Conservation (phyloP, 2,113 vertebrate genomes). For the Pseudois nayaur region DNA sequence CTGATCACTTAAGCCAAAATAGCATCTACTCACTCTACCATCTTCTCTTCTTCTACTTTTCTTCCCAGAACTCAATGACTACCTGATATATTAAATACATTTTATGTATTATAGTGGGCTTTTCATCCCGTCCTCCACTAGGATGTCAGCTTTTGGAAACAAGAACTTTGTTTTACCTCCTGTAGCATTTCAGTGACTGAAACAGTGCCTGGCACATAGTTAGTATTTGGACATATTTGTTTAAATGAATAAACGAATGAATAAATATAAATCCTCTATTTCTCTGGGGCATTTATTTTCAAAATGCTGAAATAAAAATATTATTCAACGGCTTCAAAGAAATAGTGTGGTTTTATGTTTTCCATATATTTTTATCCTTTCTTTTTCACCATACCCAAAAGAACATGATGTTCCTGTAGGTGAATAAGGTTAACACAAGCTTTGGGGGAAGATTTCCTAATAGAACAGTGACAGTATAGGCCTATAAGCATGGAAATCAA, state of each 20-base stretch:
- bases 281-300: background rate
- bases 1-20: background rate
- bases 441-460: background rate
- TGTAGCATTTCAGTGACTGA: background rate
- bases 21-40: background rate
- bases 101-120: background rate
- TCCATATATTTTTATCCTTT: background rate
- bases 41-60: background rate
- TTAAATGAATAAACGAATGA: background rate
- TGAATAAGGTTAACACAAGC: background rate
- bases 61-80: background rate
- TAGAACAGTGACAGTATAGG: background rate
- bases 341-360: conserved; percentile 5
- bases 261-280: background rate
- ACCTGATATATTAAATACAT: background rate
- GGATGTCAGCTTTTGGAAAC: background rate
- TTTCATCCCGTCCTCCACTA: background rate
- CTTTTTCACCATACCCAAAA: background rate
- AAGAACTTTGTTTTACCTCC: background rate
- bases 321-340: background rate
- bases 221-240: background rate
- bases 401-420: background rate
- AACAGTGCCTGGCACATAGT: background rate
- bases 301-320: conserved; percentile 27
- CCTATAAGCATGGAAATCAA: background rate